Conservation (phyloP, 2,888 invertebrate genomes). For the Drosophila bunnanda region DNA sequence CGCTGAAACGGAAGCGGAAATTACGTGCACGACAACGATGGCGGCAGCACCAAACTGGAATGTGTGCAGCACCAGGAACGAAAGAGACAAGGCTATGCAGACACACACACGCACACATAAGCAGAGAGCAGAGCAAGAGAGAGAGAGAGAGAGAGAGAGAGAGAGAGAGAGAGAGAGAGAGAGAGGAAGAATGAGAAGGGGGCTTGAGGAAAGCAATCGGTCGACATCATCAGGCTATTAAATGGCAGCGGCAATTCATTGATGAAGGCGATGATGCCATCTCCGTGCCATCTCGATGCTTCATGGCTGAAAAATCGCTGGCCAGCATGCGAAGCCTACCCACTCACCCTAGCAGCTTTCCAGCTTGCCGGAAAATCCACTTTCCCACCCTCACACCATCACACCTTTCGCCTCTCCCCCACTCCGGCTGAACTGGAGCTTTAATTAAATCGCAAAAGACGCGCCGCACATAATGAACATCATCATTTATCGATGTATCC, state of each 20-base stretch:
- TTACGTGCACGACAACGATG: conserved; percentile 71
- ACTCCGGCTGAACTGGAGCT: conserved; percentile 36
- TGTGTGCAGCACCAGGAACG: conserved; percentile 35
- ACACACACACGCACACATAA: background rate
- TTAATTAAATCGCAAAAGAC: conserved; percentile 77
- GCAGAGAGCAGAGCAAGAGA: background rate
- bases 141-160: background rate
- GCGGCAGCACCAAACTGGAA: conserved; percentile 58
- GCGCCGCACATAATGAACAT: conserved; percentile 71
- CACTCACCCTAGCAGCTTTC: background rate
- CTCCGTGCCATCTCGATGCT: conserved; percentile 3
- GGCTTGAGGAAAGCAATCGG: conserved; percentile 32
- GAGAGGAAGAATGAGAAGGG: background rate
- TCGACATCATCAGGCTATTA: conserved; percentile 51
- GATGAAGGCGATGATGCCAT: conserved; percentile 58
- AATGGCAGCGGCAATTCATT: conserved; percentile 70
- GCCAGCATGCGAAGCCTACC: conserved; percentile 48
- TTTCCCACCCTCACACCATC: background rate
- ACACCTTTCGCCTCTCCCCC: conserved; percentile 8
- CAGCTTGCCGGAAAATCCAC: too few relatives aligned
- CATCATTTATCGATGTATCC: conserved; percentile 62
- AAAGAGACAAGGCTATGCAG: conserved; percentile 11
- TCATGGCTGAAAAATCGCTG: conserved; percentile 56
- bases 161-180: background rate
- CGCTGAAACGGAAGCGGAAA: conserved; percentile 80